These are phyloP conservation scores for Porites lutea DNA, from an alignment of 64 coral and sea anemone genomes.

Conservation along the genomic window DNA sequence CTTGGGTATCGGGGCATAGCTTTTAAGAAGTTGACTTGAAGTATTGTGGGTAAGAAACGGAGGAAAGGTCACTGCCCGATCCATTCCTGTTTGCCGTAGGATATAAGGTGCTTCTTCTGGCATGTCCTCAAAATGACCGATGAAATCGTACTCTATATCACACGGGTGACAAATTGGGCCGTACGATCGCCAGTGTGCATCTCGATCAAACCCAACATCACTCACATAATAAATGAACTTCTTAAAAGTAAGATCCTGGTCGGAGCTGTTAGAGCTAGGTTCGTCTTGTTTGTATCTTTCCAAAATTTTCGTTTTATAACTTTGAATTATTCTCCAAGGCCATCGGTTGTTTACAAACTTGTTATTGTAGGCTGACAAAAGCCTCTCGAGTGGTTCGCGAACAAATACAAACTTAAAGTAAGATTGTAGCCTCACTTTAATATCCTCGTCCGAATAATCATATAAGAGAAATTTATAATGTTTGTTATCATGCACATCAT, in stretches of 20 bases:
- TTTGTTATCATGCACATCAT: background rate
- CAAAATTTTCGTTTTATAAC: too few species aligned
- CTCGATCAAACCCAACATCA: background rate
- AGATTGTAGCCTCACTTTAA: background rate
- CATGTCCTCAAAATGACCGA: too few species aligned
- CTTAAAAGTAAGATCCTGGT: background rate
- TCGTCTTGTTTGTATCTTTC: background rate
- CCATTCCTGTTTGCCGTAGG: too few species aligned
- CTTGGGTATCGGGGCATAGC: too few species aligned
- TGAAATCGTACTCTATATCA: too few species aligned
- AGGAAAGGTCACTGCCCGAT: too few species aligned
- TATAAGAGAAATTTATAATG: background rate
- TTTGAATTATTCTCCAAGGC: too few species aligned
- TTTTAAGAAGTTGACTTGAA: too few species aligned
- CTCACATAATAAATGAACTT: background rate
- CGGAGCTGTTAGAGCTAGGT: background rate
- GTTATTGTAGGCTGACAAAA: background rate
- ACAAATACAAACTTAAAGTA: slow-evolving; percentile 36
- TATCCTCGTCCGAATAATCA: background rate
- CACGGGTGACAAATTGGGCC: too few species aligned
- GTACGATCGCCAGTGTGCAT: background rate
- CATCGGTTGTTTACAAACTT: too few species aligned
- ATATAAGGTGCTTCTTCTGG: too few species aligned
- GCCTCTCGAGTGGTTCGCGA: slow-evolving; percentile 26
- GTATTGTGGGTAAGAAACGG: too few species aligned